Percentiles rank a stretch among this genome's conserved stretches.
Conservation (phyloP, 2,113 vertebrate species). For the Perca schrenkii region DNA sequence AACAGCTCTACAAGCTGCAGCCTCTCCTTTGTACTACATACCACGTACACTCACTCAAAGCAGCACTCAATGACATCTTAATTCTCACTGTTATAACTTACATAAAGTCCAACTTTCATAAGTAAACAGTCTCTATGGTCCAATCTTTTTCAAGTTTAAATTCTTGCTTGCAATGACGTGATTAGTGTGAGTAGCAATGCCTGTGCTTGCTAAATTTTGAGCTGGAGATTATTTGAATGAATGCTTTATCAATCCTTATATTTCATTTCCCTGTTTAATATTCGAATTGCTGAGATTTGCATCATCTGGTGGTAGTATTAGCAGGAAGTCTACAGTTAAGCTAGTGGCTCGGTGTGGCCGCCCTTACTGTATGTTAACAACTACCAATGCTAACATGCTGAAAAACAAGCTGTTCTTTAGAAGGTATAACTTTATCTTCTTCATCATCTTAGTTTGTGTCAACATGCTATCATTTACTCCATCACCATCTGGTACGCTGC, state of each 20-base stretch:
- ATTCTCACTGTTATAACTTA: constrained; percentile 16
- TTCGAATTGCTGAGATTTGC: not conserved
- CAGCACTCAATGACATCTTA: constrained; percentile 10
- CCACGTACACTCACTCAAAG: constrained; percentile 9
- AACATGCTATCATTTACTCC: too few relatives aligned
- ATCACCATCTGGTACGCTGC: too few relatives aligned
- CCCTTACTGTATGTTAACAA: not conserved
- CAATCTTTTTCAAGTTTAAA: not conserved
- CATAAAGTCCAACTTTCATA: not conserved
- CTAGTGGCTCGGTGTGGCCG: not conserved
- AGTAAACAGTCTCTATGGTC: not conserved
- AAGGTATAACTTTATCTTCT: not conserved
- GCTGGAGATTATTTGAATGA: not conserved
- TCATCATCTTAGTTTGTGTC: not conserved
- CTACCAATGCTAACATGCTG: not conserved
- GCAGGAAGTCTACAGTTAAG: not conserved
- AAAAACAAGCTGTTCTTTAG: too few relatives aligned
- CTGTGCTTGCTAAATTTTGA: not conserved
- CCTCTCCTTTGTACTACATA: constrained; percentile 22
- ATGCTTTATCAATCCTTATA: not conserved
- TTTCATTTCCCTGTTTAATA: not conserved
- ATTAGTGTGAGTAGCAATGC: not conserved
- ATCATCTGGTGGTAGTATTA: not conserved
- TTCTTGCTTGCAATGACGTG: not conserved
- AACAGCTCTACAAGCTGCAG: constrained; percentile 59